A percentile compares a stretch with the other conserved stretches of the same genome.
phyloP scores from a whole-genome alignment of 1,140 invertebrate species.

The Camponotus floridanus region DNA sequence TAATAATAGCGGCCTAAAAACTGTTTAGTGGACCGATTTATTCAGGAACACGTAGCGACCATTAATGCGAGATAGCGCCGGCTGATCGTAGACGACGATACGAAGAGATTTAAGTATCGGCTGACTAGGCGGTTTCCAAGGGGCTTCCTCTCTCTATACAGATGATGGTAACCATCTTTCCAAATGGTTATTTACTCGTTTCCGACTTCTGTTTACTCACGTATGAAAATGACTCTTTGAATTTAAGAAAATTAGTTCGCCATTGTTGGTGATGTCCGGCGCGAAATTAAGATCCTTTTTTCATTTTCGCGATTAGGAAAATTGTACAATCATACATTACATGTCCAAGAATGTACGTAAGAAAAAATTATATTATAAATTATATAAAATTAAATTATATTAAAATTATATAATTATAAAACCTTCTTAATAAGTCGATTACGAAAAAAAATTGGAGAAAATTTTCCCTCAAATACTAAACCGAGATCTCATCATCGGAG shows the following conservation, averaged over 20 bases:
- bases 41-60: slow-evolving; percentile 79
- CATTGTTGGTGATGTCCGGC: neutral
- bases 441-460: neutral
- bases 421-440: slow-evolving; percentile 3
- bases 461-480: neutral
- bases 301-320: neutral
- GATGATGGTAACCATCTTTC: slow-evolving; percentile 38
- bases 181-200: slow-evolving; percentile 51
- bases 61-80: slow-evolving; percentile 75
- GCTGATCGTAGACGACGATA: slow-evolving; percentile 76
- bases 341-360: neutral
- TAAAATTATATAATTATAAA: too few species aligned
- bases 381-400: slow-evolving; percentile 18
- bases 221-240: neutral
- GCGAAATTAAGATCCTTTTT: neutral
- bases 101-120: slow-evolving; percentile 76
- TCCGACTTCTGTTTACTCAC: slow-evolving; percentile 43
- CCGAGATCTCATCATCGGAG: neutral
- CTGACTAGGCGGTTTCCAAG: slow-evolving; percentile 77
- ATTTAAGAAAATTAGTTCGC: slow-evolving; percentile 45
- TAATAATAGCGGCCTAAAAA: slow-evolving; percentile 49
- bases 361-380: slow-evolving; percentile 22
- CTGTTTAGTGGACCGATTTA: slow-evolving; percentile 67
- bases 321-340: neutral
- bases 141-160: neutral